phyloP scores from a whole-genome alignment of 2,888 invertebrate genomes.

The Sinodicranocentrus sp. region DNA sequence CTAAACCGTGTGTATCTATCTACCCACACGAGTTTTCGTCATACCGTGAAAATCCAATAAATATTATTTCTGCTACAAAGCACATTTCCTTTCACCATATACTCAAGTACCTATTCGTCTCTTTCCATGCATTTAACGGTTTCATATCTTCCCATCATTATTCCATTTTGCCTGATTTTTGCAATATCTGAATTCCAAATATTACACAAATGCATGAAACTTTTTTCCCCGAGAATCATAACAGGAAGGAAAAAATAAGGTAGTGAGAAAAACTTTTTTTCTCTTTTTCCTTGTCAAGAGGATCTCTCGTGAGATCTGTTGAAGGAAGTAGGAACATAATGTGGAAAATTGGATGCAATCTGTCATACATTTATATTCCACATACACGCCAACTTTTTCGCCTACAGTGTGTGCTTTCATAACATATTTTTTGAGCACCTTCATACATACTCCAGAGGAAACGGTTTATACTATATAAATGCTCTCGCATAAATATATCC shows the following conservation, averaged over 20 bases:
- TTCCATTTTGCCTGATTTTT: constrained; percentile 38
- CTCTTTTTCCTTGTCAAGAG: constrained; percentile 33
- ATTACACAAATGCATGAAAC: constrained; percentile 34
- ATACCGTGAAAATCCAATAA: constrained; percentile 35
- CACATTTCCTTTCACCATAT: neutral
- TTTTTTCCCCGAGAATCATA: constrained; percentile 8
- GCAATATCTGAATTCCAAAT: constrained; percentile 37
- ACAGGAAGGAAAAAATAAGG: constrained; percentile 8
- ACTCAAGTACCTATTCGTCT: no score
- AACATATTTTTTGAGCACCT: no score
- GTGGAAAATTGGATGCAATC: constrained; percentile 18
- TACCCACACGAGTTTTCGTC: no score
- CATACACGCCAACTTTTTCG: no score
- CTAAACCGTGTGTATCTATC: no score
- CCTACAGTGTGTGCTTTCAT: no score
- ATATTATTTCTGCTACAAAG: constrained; percentile 44
- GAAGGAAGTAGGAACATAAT: constrained; percentile 2
- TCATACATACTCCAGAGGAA: no score
- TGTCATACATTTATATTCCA: no score
- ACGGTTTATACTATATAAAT: no score
- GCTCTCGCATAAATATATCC: no score
- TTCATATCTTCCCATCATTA: constrained; percentile 15
- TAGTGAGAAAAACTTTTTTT: constrained; percentile 34
- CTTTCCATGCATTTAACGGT: neutral
- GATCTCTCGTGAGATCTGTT: constrained; percentile 25